These are phyloP conservation scores for Spatula clypeata DNA, from an alignment of 2,797 vertebrate genomes.

Conservation along the genomic window DNA sequence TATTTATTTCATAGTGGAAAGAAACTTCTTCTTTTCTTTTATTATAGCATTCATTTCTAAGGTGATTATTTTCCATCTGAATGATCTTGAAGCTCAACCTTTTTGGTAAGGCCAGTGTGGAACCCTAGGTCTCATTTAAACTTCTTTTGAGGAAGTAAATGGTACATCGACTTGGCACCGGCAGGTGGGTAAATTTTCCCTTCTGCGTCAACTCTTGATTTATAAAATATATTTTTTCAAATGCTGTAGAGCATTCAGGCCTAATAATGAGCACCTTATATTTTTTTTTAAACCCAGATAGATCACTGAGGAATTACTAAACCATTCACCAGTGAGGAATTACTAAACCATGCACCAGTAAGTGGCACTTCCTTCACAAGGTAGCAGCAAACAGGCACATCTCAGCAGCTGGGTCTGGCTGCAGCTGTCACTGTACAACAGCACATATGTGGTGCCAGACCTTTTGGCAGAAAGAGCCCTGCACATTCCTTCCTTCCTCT, in stretches of 20 bases:
- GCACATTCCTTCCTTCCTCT: neutral
- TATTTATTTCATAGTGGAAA: neutral
- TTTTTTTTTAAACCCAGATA: neutral
- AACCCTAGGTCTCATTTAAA: neutral
- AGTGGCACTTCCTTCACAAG: neutral
- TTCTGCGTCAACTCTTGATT: conserved; percentile 5
- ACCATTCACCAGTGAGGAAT: neutral
- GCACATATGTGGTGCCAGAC: accelerated
- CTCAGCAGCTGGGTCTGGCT: neutral
- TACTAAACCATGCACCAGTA: neutral
- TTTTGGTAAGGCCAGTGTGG: neutral
- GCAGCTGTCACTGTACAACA: neutral
- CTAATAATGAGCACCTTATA: neutral
- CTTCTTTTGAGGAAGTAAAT: conserved; percentile 17
- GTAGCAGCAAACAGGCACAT: neutral
- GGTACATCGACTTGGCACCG: neutral
- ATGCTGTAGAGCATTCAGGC: neutral
- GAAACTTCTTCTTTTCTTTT: neutral
- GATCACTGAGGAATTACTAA: neutral
- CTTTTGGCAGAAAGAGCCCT: neutral
- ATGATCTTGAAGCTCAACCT: neutral
- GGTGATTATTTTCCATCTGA: conserved; percentile 35
- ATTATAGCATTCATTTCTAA: neutral
- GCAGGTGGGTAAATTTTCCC: neutral
- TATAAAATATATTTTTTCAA: conserved; percentile 17